Conservation (phyloP, 2,888 invertebrate species). For the Coecobrya sp. region DNA sequence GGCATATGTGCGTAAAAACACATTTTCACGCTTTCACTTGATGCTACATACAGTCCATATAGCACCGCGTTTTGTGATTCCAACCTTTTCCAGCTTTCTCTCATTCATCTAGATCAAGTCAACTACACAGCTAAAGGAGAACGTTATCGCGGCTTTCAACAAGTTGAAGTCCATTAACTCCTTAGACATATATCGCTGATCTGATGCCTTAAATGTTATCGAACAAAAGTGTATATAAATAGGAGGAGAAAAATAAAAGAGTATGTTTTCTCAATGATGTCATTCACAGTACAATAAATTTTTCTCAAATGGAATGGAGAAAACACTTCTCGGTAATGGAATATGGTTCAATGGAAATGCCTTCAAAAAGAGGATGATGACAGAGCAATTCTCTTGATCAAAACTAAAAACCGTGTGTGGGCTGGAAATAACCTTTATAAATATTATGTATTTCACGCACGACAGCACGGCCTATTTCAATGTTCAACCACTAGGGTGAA, state of each 20-base stretch:
- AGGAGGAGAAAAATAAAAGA: constrained; percentile 56
- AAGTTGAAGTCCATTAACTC: constrained; percentile 69
- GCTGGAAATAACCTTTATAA: background rate
- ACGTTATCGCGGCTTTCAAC: constrained; percentile 55
- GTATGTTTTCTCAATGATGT: constrained; percentile 53
- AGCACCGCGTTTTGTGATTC: background rate
- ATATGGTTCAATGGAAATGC: background rate
- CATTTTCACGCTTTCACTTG: constrained; percentile 14
- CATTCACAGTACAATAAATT: constrained; percentile 43
- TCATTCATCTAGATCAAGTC: background rate
- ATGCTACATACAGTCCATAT: background rate
- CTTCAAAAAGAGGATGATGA: background rate
- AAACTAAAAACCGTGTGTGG: background rate
- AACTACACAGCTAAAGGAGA: background rate
- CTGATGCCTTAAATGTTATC: background rate
- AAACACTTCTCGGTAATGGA: constrained; percentile 86
- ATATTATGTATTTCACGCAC: too few relatives aligned
- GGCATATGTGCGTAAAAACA: constrained; percentile 39
- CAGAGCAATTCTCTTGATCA: background rate
- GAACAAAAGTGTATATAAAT: background rate
- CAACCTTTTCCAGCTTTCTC: background rate
- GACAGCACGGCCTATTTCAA: too few relatives aligned
- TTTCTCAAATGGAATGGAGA: background rate
- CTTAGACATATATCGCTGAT: background rate
- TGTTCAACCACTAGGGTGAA: too few relatives aligned